phyloP scores from a whole-genome alignment of 1,140 invertebrate species.

The Phymorhynchus buccinoides region DNA sequence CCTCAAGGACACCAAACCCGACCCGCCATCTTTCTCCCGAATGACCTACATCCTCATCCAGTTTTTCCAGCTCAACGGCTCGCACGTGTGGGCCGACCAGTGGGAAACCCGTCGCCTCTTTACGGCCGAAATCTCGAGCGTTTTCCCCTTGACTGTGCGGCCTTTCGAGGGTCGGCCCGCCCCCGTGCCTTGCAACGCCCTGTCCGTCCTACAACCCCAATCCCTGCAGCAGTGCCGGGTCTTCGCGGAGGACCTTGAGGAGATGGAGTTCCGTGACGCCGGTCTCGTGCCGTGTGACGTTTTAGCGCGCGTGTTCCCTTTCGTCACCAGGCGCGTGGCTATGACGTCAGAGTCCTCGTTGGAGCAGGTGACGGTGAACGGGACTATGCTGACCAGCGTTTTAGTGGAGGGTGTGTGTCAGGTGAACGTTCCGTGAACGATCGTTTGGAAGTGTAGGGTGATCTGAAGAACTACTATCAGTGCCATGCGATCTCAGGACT shows the following conservation, averaged over 20 bases:
- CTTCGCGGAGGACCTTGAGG: conserved; percentile 11
- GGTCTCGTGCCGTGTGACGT: neutral
- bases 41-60: conserved; percentile 24
- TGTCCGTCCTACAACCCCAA: neutral
- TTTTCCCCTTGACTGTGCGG: neutral
- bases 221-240: neutral
- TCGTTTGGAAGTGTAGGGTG: too few relatives aligned
- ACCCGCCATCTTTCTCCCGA: conserved; percentile 21
- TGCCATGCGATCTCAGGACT: too few relatives aligned
- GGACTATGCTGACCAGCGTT: neutral
- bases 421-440: too few relatives aligned
- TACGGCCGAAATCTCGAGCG: neutral
- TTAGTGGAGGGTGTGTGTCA: neutral
- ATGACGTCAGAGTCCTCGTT: neutral
- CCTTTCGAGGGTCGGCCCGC: conserved; percentile 13
- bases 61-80: conserved; percentile 26
- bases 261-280: neutral
- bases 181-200: conserved; percentile 23
- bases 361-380: conserved; percentile 28
- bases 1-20: neutral
- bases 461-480: too few relatives aligned
- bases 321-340: conserved; percentile 13
- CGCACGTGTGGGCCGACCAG: conserved; percentile 26
- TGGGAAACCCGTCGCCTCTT: conserved; percentile 15
- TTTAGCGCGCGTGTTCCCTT: conserved; percentile 15